Base-by-base conservation (phyloP, 1,140 invertebrate genomes). In the Rhynchophorus ferrugineus region DNA sequence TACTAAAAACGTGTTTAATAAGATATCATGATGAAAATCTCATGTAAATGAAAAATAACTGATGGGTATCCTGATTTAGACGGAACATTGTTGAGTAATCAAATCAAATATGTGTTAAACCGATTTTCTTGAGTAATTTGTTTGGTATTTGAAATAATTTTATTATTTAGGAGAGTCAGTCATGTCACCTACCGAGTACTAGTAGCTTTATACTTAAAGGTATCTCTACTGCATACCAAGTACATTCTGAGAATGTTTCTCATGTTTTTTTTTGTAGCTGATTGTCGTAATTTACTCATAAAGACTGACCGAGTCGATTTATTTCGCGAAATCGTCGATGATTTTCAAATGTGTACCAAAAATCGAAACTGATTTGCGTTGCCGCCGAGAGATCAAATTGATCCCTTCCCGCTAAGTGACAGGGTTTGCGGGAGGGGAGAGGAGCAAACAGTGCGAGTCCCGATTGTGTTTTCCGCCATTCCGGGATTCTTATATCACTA, bases 401-500 rank as follows among this genome's bases (percentile, higher is more conserved):
- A 22, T 3, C n/a, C 16, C 19, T 22, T 17, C 3, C 6, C 17
- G 19, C 17, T 24, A 43, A 24, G n/a, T 20, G 8, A 11, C n/a
- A 11, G 16, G 3, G 11, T 24, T 33, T 13, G 2, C 21, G 8
- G 24, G 22, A 44, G 17, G n/a, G 29, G 13, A 18, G 42, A 17
- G 14, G 22, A 9, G 33, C 9, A 22, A 17, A n/a, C 34, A 44
- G 13, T 56, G 22, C 55, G 29, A 9, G 14, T 19, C 16, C 9
- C 6, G 24, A 16, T 13, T n/a, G n/a, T n/a, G n/a, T n/a, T n/a
- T n/a, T n/a, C n/a, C n/a, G n/a, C 16, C 24, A 14, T 13, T 49
- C 33, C 37, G 44, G 35, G 20, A 16, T 42, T 18, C 36, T 54
- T 47, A 52, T 43, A 47, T 46, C 17, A 54, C 51, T 42, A 55